phyloP scores from a whole-genome alignment of 2,888 invertebrate species.

The Bellardia pandia region DNA sequence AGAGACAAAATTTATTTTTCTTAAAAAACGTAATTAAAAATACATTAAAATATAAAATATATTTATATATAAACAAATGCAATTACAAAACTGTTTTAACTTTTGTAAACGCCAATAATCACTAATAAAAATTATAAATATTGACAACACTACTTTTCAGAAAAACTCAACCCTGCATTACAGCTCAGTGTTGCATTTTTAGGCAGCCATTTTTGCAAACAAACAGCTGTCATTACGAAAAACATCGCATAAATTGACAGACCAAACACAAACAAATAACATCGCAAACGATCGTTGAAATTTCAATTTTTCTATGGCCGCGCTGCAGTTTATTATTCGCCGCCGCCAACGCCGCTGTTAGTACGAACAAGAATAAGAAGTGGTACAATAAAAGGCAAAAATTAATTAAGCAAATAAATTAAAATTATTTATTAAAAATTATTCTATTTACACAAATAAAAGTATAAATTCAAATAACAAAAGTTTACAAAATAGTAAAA shows the following conservation, averaged over 20 bases:
- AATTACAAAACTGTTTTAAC: too few species aligned
- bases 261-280: constrained; percentile 54
- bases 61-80: too few species aligned
- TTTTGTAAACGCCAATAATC: too few species aligned
- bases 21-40: too few species aligned
- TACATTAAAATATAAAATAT: too few species aligned
- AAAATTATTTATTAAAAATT: constrained; percentile 2
- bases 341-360: constrained; percentile 68
- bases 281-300: constrained; percentile 74
- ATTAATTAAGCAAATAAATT: constrained; percentile 27
- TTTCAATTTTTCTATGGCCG: constrained; percentile 72
- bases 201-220: constrained; percentile 1
- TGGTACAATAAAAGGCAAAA: not conserved
- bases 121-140: not conserved
- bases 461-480: not conserved
- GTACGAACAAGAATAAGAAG: constrained; percentile 9
- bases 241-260: constrained; percentile 49
- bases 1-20: too few species aligned
- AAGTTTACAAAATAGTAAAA: not conserved
- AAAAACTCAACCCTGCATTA: constrained; percentile 1
- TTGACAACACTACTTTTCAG: not conserved
- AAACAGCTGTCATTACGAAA: constrained; percentile 56
- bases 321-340: constrained; percentile 69
- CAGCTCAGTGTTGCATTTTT: constrained; percentile 39
- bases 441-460: not conserved